Percentiles rank a stretch among this genome's conserved stretches.
Evolutionary conservation across 2,797 vertebrate species (phyloP).

Genomic region (Chelmon rostratus): DNA sequence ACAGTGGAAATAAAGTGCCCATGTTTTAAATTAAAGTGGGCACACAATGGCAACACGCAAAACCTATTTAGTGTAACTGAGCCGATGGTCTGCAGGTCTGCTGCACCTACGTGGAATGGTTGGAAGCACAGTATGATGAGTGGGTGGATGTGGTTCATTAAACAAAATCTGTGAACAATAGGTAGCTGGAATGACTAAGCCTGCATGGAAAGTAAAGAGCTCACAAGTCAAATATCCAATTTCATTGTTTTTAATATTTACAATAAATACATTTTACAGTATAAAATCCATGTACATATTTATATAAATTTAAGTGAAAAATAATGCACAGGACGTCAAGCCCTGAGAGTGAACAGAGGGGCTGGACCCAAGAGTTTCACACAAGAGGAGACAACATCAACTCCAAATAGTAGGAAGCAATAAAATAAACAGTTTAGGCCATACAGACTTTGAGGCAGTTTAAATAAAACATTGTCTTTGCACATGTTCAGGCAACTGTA

Average conservation of each 20-base stretch:
- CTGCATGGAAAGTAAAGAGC: constrained; percentile 15
- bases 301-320: constrained; percentile 89
- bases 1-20: constrained; percentile 86
- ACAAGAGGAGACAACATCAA: constrained; percentile 77
- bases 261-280: constrained; percentile 95
- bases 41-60: constrained; percentile 70
- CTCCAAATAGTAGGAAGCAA: constrained; percentile 51
- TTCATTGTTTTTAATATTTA: constrained; percentile 91
- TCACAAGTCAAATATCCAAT: constrained; percentile 51
- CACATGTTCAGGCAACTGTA: constrained; percentile 74
- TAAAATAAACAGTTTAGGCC: constrained; percentile 67
- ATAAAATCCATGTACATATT: constrained; percentile 90
- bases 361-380: constrained; percentile 80
- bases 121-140: constrained; percentile 53
- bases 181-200: constrained; percentile 7
- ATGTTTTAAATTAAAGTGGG: constrained; percentile 73
- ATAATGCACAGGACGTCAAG: constrained; percentile 94
- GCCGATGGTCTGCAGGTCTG: constrained; percentile 63
- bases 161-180: constrained; percentile 56
- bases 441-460: constrained; percentile 86
- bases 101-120: constrained; percentile 32
- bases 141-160: constrained; percentile 64
- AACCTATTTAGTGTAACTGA: constrained; percentile 59
- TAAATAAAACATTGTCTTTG: constrained; percentile 89
- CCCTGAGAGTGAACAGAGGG: constrained; percentile 93